phyloP scores from a whole-genome alignment of 2,113 vertebrate species.

The Melanotaenia duboulayi region DNA sequence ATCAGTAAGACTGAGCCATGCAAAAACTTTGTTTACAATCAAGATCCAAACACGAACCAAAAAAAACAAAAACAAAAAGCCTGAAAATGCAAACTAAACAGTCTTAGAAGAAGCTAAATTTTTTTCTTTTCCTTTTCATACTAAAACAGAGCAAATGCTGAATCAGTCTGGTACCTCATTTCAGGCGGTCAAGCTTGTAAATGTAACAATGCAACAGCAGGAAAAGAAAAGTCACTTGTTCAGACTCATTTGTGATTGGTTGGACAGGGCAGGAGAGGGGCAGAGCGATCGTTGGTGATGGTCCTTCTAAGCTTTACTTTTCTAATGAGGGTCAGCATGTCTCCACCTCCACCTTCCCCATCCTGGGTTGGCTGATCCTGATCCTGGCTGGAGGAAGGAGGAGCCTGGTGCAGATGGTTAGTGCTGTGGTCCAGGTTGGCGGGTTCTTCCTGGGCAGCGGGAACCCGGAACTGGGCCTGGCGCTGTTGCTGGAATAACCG shows the following conservation, averaged over 20 bases:
- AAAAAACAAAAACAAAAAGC: constrained; percentile 4
- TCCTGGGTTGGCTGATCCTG: constrained; percentile 19
- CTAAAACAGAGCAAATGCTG: constrained; percentile 21
- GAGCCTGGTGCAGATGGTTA: constrained; percentile 36
- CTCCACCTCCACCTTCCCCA: constrained; percentile 16
- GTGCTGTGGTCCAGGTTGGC: constrained; percentile 48
- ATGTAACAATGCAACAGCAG: neutral
- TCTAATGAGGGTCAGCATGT: constrained; percentile 80
- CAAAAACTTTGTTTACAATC: constrained; percentile 14
- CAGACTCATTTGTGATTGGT: constrained; percentile 72
- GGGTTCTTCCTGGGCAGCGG: constrained; percentile 49
- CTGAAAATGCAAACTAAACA: constrained; percentile 23
- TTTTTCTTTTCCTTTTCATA: neutral
- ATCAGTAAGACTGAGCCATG: too few species aligned
- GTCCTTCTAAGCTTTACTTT: constrained; percentile 80
- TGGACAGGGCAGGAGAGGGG: constrained; percentile 76
- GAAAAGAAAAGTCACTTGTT: neutral
- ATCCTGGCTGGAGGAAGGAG: neutral
- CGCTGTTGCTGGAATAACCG: constrained; percentile 75
- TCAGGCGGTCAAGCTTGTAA: neutral
- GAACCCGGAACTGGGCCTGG: constrained; percentile 79
- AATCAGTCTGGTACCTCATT: neutral
- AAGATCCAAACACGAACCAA: constrained; percentile 40
- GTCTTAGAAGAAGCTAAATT: constrained; percentile 29
- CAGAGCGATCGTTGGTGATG: constrained; percentile 84